Conservation (phyloP, 2,888 invertebrate genomes). For the Diaprepes abbreviatus region DNA sequence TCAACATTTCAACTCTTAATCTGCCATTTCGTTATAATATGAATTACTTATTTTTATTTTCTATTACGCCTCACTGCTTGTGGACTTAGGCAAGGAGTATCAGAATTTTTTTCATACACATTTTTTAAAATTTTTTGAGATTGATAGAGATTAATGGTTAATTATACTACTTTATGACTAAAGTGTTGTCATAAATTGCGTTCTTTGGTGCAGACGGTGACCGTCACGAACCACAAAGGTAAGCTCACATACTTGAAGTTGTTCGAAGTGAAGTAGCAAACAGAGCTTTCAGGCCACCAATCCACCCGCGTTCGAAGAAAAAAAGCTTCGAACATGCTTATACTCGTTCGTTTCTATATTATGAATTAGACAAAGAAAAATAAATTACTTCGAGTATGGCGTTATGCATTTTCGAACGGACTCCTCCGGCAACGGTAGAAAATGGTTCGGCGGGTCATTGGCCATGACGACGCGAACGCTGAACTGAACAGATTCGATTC, state of each 20-base stretch:
- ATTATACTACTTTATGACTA: background rate
- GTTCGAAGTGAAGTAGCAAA: background rate
- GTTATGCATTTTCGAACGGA: slow-evolving; percentile 41
- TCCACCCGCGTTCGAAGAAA: slow-evolving; percentile 28
- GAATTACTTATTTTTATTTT: background rate
- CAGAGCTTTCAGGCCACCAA: slow-evolving; percentile 23
- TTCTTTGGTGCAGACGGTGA: slow-evolving; percentile 8
- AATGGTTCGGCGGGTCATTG: slow-evolving; percentile 43
- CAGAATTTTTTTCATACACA: background rate
- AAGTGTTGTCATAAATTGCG: background rate
- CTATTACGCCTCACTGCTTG: too few relatives aligned
- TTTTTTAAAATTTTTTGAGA: background rate
- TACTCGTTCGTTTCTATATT: slow-evolving; percentile 28
- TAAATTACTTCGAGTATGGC: slow-evolving; percentile 25
- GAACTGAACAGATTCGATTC: slow-evolving; percentile 30
- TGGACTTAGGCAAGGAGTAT: too few relatives aligned
- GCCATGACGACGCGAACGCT: slow-evolving; percentile 32
- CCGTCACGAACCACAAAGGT: background rate
- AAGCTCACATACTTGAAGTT: background rate
- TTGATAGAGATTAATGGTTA: background rate
- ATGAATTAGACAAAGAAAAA: slow-evolving; percentile 44
- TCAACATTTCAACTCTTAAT: too few relatives aligned
- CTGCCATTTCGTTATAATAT: background rate
- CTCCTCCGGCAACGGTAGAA: slow-evolving; percentile 46
- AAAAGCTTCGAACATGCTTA: slow-evolving; percentile 4